Conservation (phyloP, 2,888 invertebrate species). For the Anthrax anthrax region DNA sequence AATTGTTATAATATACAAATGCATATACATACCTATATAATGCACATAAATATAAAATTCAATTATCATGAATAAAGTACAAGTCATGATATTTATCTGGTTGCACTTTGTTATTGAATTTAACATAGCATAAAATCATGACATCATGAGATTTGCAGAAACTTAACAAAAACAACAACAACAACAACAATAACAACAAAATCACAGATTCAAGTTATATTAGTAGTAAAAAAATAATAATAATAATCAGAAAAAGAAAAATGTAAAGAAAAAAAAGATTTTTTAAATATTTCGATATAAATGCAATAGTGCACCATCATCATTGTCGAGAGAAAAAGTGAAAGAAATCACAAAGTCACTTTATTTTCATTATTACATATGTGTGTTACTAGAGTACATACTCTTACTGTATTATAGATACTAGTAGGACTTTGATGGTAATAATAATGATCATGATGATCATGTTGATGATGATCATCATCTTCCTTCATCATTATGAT, state of each 20-base stretch:
- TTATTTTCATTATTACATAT: neutral
- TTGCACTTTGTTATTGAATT: neutral
- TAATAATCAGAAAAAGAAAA: neutral
- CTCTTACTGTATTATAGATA: neutral
- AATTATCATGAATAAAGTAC: neutral
- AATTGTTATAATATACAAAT: too few relatives aligned
- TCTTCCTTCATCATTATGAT: too few relatives aligned
- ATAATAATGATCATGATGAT: neutral
- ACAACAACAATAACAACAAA: too few relatives aligned
- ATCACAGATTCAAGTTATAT: too few relatives aligned
- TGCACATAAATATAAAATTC: too few relatives aligned
- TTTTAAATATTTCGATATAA: too few relatives aligned
- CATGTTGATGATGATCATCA: neutral
- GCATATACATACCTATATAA: too few relatives aligned
- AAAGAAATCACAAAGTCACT: slow-evolving; percentile 1
- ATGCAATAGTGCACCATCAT: too few relatives aligned
- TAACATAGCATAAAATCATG: neutral
- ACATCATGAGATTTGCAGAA: neutral
- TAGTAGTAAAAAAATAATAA: too few relatives aligned
- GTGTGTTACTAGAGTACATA: slow-evolving; percentile 6
- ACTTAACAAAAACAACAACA: too few relatives aligned
- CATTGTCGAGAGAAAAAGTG: slow-evolving; percentile 3
- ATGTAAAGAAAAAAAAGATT: neutral
- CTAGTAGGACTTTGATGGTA: neutral
- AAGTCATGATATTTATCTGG: neutral